phyloP scores from a whole-genome alignment of 53 echinoderm and acorn worm genomes.

The Holothuria scabra region DNA sequence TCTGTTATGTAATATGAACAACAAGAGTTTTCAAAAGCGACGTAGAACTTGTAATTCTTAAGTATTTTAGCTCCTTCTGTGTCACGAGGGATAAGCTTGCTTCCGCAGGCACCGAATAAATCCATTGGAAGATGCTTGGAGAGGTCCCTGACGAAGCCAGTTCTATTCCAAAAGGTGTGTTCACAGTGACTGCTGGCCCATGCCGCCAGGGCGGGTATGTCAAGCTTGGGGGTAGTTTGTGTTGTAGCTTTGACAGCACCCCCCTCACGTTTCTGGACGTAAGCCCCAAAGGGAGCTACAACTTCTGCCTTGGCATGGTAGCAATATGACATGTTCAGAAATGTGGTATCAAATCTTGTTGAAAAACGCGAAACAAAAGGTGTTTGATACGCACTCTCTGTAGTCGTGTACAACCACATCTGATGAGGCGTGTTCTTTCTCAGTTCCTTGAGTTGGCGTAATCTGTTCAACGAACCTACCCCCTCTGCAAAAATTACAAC shows the following conservation, averaged over 20 bases:
- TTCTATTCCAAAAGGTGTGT: constrained; percentile 2
- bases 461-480: not conserved
- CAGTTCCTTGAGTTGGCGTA: not conserved
- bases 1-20: constrained; percentile 13
- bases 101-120: too few species aligned
- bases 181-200: constrained; percentile 10
- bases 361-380: not conserved
- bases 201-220: not conserved
- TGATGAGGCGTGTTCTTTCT: not conserved
- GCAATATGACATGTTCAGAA: not conserved
- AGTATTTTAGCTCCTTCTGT: not conserved
- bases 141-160: not conserved
- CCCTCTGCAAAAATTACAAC: not conserved
- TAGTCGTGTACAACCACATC: not conserved
- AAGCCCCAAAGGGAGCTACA: not conserved
- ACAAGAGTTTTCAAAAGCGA: constrained; percentile 13
- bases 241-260: not conserved
- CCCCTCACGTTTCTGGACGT: not conserved
- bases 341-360: not conserved
- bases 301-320: constrained; percentile 9
- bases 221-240: not conserved
- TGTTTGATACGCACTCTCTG: not conserved
- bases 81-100: too few species aligned
- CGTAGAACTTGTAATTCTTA: constrained; percentile 6
- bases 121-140: too few species aligned